Percentiles rank a stretch among this genome's conserved stretches.
Conservation (phyloP, 1,140 invertebrate species). For the Hycleus cichorii region DNA sequence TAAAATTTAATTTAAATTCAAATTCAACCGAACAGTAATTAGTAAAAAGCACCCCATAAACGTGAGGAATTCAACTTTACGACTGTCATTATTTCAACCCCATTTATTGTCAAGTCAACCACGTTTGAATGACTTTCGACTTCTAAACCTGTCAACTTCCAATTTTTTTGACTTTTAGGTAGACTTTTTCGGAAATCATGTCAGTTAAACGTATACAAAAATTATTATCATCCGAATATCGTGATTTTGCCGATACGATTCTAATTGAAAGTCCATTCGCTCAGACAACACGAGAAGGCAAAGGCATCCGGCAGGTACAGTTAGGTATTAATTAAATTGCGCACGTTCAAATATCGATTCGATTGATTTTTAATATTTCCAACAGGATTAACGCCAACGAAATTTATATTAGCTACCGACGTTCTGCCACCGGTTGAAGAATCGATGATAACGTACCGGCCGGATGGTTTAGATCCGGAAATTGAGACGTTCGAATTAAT, state of each 20-base stretch:
- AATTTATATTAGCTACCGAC: constrained; percentile 50
- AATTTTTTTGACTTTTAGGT: neutral
- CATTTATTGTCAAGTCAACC: too few relatives aligned
- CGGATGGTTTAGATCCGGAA: constrained; percentile 45
- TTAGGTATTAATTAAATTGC: constrained; percentile 39
- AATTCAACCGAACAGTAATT: too few relatives aligned
- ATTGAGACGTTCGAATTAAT: constrained; percentile 51
- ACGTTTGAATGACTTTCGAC: too few relatives aligned
- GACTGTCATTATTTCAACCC: too few relatives aligned
- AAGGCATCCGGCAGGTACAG: constrained; percentile 48
- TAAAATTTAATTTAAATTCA: too few relatives aligned
- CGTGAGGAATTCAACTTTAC: too few relatives aligned
- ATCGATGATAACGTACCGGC: constrained; percentile 21
- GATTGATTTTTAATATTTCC: neutral
- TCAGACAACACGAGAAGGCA: constrained; percentile 51
- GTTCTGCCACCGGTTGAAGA: constrained; percentile 37
- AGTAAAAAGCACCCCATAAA: too few relatives aligned
- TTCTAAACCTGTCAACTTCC: too few relatives aligned
- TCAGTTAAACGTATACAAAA: constrained; percentile 49
- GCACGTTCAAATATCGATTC: too few relatives aligned
- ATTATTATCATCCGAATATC: constrained; percentile 51
- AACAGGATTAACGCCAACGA: constrained; percentile 48
- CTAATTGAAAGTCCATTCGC: constrained; percentile 55
- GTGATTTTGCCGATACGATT: constrained; percentile 50
- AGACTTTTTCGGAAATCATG: constrained; percentile 27